Evolutionary conservation across 2,888 invertebrate genomes (phyloP), one percentile per base, ranked within the genome.

Genomic region (Cheilosia urbana): DNA sequence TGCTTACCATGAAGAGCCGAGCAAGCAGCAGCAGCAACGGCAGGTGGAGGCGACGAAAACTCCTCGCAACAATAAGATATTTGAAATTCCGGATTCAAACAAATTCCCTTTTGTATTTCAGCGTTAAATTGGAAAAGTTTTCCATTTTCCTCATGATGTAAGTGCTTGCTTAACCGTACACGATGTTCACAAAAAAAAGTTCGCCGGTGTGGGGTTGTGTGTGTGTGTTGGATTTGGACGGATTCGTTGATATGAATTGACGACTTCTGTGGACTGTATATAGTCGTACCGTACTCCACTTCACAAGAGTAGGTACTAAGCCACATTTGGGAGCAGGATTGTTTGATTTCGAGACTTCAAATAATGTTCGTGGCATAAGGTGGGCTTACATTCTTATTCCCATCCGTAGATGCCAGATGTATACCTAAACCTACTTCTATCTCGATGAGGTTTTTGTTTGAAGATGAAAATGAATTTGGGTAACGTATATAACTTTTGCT

Each of bases 51-150:
- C 17, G 9, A 47, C 37, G 17, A 13, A 62, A 62, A 65, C 78
- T 78, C 57, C 37, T 37, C 65, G 63, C 73, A 66, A 80, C 80
- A 77, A 76, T 72, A 76, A 55, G 68, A 85, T 85, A 85, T 76
- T 81, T 77, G 75, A 62, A 77, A 85, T 81, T 81, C 80, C 24
- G 60, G 58, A 84, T 76, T 77, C 85, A 68, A 81, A 71, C 47
- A 71, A 80, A 76, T 80, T 77, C 66, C 62, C 81, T 77, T 68
- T 71, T 57, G 79, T 72, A 62, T 65, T 81, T 85, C 72, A 81
- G 72, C 81, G 63, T 85, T 72, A 85, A 81, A 85, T 81, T 85
- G 85, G 85, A 85, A 85, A 85, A 85, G 76, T 85, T 77, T 85
- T 85, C 85, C 68, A 77, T 85, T 85, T 81, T 81, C 62, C 71